phyloP scores from a whole-genome alignment of 2,113 vertebrate species.

The Siniperca knerii region DNA sequence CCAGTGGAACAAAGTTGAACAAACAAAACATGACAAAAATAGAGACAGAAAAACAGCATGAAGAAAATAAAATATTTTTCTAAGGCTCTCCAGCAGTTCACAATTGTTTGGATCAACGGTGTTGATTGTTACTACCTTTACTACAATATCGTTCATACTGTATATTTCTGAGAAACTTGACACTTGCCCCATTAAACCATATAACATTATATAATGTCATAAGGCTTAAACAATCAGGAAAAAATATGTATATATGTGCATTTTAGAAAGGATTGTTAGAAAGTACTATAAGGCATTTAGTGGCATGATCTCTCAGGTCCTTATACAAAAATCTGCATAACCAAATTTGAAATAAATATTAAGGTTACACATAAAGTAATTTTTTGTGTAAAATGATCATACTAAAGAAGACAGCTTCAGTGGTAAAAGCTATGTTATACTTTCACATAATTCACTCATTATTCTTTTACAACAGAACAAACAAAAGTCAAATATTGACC shows the following conservation, averaged over 20 bases:
- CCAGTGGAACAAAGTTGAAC: slow-evolving; percentile 17
- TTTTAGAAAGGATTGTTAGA: not conserved
- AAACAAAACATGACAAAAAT: slow-evolving; percentile 37
- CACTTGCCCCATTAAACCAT: slow-evolving; percentile 12
- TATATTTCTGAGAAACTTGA: slow-evolving; percentile 53
- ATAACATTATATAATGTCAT: not conserved
- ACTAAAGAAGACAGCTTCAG: not conserved
- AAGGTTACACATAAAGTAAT: not conserved
- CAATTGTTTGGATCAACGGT: not conserved
- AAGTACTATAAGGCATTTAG: slow-evolving; percentile 1
- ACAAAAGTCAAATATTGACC: slow-evolving; percentile 61
- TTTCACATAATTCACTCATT: not conserved
- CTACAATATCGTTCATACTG: not conserved
- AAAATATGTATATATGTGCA: not conserved
- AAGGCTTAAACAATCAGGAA: not conserved
- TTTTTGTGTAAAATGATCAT: not conserved
- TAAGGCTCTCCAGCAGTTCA: slow-evolving; percentile 1
- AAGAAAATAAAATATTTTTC: not conserved
- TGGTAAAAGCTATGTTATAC: not conserved
- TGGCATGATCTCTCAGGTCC: not conserved
- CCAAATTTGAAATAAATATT: slow-evolving; percentile 13
- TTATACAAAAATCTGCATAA: not conserved
- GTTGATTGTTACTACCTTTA: not conserved
- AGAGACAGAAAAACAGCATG: slow-evolving; percentile 1
- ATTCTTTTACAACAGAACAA: slow-evolving; percentile 42